These are phyloP conservation scores for Rhinophrynus dorsalis DNA, from an alignment of 2,797 vertebrate genomes.

Conservation along the genomic window DNA sequence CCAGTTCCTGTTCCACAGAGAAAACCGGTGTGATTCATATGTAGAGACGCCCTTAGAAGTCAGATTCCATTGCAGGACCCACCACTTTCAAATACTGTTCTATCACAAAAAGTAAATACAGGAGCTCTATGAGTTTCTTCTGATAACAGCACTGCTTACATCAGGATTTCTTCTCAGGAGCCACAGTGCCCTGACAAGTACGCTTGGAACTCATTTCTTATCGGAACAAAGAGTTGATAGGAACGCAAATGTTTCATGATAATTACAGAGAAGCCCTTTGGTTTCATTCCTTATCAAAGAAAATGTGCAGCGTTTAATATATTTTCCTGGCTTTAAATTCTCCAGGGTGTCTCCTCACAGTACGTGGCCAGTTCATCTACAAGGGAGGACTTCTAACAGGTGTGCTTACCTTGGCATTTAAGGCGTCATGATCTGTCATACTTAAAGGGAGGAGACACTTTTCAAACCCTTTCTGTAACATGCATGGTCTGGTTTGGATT, in stretches of 20 bases:
- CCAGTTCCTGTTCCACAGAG: conserved; percentile 10
- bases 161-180: background rate
- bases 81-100: background rate
- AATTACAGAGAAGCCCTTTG: background rate
- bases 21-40: conserved; percentile 20
- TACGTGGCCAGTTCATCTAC: no score
- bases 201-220: background rate
- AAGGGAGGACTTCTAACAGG: no score
- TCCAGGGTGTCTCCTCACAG: no score
- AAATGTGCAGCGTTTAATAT: background rate
- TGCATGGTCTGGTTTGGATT: background rate
- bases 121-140: background rate
- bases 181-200: background rate
- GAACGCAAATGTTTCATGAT: background rate
- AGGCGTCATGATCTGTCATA: no score
- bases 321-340: background rate
- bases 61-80: background rate
- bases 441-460: no score
- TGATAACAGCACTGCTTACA: background rate
- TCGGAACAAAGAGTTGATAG: background rate
- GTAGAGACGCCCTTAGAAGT: background rate
- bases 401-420: no score
- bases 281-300: background rate
- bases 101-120: background rate
- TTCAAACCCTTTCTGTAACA: no score